A percentile compares a stretch with the other conserved stretches of the same genome.
phyloP scores from a whole-genome alignment of 2,797 vertebrate genomes.

The Dryobates pubescens region DNA sequence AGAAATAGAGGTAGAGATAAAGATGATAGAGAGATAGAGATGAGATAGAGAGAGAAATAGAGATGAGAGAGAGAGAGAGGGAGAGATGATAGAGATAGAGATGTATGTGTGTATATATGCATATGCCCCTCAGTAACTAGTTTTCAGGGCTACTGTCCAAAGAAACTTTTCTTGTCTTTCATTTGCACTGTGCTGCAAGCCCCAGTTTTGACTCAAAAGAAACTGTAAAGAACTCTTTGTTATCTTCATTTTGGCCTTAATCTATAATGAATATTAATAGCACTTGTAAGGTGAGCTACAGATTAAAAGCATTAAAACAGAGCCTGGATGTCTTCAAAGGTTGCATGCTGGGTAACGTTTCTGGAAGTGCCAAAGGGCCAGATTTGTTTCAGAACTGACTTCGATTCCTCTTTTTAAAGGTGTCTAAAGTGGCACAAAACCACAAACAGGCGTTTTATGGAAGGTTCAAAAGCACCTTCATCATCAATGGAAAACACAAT shows the following conservation, averaged over 20 bases:
- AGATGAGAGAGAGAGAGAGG: too few relatives aligned
- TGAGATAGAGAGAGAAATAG: too few relatives aligned
- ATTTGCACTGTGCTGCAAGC: conserved; percentile 4
- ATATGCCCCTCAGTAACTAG: not conserved
- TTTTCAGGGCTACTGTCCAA: conserved; percentile 32
- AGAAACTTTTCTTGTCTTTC: conserved; percentile 30
- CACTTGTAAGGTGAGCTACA: conserved; percentile 42
- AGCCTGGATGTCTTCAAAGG: conserved; percentile 39
- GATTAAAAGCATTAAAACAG: conserved; percentile 55
- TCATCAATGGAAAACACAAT: not conserved
- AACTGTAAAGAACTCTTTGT: conserved; percentile 7
- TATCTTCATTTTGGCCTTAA: conserved; percentile 46
- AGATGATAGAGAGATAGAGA: too few relatives aligned
- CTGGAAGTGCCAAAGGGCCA: conserved; percentile 25
- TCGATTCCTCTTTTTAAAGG: not conserved
- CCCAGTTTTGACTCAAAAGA: conserved; percentile 21
- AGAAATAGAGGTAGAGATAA: too few relatives aligned
- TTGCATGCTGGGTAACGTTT: conserved; percentile 27
- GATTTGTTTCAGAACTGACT: conserved; percentile 34
- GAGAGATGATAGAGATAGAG: too few relatives aligned
- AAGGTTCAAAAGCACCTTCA: conserved; percentile 4
- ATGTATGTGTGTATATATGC: not conserved
- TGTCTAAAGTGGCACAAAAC: not conserved
- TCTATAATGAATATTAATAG: conserved; percentile 61
- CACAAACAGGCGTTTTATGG: conserved; percentile 3